Evolutionary conservation across 92 coral and sea anemone species (phyloP), one percentile per base, ranked within the genome.

Genomic region (Heteractis magnifica): DNA sequence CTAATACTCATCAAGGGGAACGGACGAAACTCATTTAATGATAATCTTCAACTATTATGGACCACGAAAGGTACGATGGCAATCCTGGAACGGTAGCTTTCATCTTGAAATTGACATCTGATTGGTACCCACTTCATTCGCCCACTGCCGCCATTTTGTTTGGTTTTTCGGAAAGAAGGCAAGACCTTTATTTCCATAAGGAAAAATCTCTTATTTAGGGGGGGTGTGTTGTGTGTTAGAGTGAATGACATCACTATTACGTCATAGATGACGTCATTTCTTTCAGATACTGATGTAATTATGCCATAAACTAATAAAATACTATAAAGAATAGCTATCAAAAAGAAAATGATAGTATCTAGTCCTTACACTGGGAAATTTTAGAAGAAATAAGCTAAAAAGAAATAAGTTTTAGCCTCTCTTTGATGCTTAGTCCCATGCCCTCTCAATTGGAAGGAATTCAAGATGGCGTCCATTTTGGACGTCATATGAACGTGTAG

Each of bases 1-100:
- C 79, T 78, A 77, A 84, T 84, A 65, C 82, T 84, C 88, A 77
- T 77, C 64, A 53, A 23, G 88, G 83, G 88, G 88, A 84, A 84
- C 83, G 78, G 58, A 84, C 65, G 71, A 77, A 84, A 76, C 82
- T 77, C 64, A 51, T 85, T 79, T 49, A 53, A 71, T 4, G 12
- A 0, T 79, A 79, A 84, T 85, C 79, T 79, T 70, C 71, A 79
- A 49, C 88, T 65, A 85, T 79, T 78, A 78, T 78, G 79, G 83
- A 85, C 78, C 60, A 78, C 60, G 56, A 84, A 81, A 75, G 71
- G 70, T 60, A 41, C 64, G 86, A 86, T 80, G 82, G 89, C 88
- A 84, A 77, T 84, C 81, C 87, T 84, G 78, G 89, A 86, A 58
- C 84, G 80, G 89, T 79, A 86, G 85, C 84, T 86, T 84, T 84